Evolutionary conservation across 2,888 invertebrate genomes (phyloP).

Genomic region (Mimumesa dahlbomi): DNA sequence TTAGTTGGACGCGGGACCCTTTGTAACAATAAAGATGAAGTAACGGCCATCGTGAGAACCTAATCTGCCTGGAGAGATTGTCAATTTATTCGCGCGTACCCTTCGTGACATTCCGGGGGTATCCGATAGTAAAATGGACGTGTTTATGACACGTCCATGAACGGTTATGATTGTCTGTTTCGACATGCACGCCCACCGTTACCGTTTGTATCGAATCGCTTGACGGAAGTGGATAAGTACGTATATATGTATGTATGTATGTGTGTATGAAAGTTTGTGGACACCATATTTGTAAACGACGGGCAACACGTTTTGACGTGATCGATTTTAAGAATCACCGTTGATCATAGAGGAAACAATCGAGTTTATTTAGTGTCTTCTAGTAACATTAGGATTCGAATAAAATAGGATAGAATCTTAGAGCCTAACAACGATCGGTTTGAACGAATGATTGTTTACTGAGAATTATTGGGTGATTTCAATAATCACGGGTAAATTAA

Average conservation of each 20-base stretch:
- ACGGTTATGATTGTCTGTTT: constrained; percentile 31
- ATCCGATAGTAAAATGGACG: constrained; percentile 8
- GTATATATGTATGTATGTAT: too few relatives aligned
- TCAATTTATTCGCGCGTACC: constrained; percentile 25
- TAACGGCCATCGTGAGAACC: constrained; percentile 18
- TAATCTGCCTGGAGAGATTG: constrained; percentile 41
- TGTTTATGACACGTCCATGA: constrained; percentile 29
- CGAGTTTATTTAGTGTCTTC: too few relatives aligned
- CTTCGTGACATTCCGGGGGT: background rate
- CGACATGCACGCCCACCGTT: constrained; percentile 3
- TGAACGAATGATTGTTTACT: too few relatives aligned
- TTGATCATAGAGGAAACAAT: too few relatives aligned
- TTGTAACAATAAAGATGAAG: constrained; percentile 22
- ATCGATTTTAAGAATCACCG: too few relatives aligned
- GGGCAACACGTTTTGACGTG: too few relatives aligned
- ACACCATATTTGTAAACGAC: background rate
- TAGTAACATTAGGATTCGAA: too few relatives aligned
- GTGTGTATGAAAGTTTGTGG: too few relatives aligned
- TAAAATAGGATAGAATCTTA: too few relatives aligned
- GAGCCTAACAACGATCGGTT: too few relatives aligned
- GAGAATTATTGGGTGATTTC: too few relatives aligned
- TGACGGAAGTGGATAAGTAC: background rate
- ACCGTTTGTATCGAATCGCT: background rate
- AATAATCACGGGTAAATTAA: too few relatives aligned
- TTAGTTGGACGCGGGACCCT: constrained; percentile 31